Conservation (phyloP, 2,113 vertebrate species). For the Vanacampus margaritifer region DNA sequence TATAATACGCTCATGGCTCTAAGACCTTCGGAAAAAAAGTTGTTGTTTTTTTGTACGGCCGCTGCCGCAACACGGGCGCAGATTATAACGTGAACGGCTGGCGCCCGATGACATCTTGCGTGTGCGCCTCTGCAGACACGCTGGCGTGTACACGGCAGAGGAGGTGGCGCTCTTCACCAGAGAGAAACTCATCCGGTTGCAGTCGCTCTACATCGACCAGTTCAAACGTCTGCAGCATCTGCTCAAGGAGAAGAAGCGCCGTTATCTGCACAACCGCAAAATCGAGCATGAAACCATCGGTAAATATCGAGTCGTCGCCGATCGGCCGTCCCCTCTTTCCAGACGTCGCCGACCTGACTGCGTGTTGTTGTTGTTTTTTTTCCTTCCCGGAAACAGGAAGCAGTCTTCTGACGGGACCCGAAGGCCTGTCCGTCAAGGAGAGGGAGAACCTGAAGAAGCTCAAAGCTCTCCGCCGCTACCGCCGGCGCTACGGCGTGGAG, state of each 20-base stretch:
- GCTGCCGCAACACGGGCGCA: no score
- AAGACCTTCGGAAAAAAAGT: no score
- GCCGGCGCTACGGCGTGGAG: constrained; percentile 90
- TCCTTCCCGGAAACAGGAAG: no score
- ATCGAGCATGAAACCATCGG: constrained; percentile 87
- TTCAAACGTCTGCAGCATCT: constrained; percentile 96
- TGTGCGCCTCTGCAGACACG: constrained; percentile 77
- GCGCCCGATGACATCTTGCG: no score
- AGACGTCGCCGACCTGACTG: not conserved
- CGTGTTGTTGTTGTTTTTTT: constrained; percentile 6
- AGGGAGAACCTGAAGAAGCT: constrained; percentile 88
- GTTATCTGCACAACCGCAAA: constrained; percentile 87
- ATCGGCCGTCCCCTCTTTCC: not conserved
- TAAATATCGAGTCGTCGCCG: constrained; percentile 24
- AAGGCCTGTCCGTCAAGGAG: constrained; percentile 87
- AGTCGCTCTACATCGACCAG: constrained; percentile 97
- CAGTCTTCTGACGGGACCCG: constrained; percentile 86
- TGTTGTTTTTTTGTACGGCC: no score
- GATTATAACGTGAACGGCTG: no score
- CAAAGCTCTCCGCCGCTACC: constrained; percentile 89
- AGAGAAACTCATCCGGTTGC: constrained; percentile 93
- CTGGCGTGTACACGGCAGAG: constrained; percentile 94
- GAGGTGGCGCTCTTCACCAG: constrained; percentile 94
- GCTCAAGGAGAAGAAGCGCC: constrained; percentile 92
- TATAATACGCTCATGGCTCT: no score